Evolutionary conservation across 1,140 invertebrate genomes (phyloP), one percentile per base, ranked within the genome.

Genomic region (Aphaenogaster floridana): DNA sequence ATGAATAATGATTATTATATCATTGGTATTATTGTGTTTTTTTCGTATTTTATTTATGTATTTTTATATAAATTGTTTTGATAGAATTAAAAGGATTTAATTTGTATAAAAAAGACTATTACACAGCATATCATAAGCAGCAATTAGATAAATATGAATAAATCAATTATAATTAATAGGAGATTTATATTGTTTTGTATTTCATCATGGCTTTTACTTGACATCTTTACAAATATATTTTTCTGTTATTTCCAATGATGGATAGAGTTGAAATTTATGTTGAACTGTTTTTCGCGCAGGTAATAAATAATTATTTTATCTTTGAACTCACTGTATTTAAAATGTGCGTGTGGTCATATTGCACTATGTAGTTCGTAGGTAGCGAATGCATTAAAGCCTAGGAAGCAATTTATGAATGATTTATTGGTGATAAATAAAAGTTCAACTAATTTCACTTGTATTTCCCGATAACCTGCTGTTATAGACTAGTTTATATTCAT

Each of bases 371-470:
- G 13, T 1, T 48, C 28, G 42, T 48, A n/a, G 42, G 9, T 36
- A 42, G 28, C 39, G 28, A 83, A 83, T 42, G 80, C 52, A 83
- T 72, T 59, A 39, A 83, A 83, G 9, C 17, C 68, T 83, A 72
- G 21, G n/a, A 71, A 81, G 68, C 2, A 9, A 71, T 83, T 83
- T 72, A 72, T 42, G 21, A 36, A 3, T 17, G 50, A 71, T 83
- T 71, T 72, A 71, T 72, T 45, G 39, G 15, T 48, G 39, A 72
- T 74, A 74, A 83, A 83, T 74, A 83, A 72, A 83, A 83, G 28
- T 83, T 48, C 3, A 83, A 83, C 39, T 83, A 83, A 74, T 83
- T 83, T 72, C 17, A 45, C n/a, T 80, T 80, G 21, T 45, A 52
- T 69, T 17, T 36, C 21, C 8, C 78, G 64, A 81, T 71, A 71